phyloP scores from a whole-genome alignment of 2,797 vertebrate genomes.

The Peromyscus melanophrys region DNA sequence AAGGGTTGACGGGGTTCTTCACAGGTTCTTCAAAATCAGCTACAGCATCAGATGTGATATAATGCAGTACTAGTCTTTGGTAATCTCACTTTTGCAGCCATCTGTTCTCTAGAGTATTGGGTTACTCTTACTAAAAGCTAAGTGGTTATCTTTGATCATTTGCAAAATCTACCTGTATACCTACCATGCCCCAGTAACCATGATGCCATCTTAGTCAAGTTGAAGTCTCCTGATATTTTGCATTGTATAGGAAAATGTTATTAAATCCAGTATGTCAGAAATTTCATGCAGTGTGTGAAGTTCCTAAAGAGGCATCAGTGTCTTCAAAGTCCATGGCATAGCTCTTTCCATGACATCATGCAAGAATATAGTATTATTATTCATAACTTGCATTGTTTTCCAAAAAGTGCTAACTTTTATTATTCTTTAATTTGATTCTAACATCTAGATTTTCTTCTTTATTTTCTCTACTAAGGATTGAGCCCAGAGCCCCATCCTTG shows the following conservation, averaged over 20 bases:
- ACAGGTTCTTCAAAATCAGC: background rate
- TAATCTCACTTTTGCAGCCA: background rate
- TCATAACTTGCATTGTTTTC: slow-evolving; percentile 5
- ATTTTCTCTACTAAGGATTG: background rate
- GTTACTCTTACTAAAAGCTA: background rate
- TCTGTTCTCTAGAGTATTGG: background rate
- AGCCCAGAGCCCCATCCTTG: background rate
- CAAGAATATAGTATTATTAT: background rate
- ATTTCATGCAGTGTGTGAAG: background rate
- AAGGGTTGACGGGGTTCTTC: background rate
- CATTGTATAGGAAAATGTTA: background rate
- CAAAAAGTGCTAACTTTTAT: background rate
- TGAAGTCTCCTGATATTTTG: slow-evolving; percentile 39
- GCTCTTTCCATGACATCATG: background rate
- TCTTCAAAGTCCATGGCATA: background rate
- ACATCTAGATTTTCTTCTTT: background rate
- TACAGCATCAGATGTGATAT: background rate
- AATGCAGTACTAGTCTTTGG: background rate
- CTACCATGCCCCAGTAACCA: background rate
- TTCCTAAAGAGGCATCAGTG: background rate
- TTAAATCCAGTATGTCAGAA: background rate
- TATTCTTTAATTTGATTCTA: slow-evolving; percentile 43
- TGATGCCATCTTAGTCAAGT: slow-evolving; percentile 3
- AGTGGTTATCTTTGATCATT: background rate
- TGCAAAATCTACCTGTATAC: background rate